Conservation (phyloP, 2,888 invertebrate genomes). For the Heteromurus nitidus region DNA sequence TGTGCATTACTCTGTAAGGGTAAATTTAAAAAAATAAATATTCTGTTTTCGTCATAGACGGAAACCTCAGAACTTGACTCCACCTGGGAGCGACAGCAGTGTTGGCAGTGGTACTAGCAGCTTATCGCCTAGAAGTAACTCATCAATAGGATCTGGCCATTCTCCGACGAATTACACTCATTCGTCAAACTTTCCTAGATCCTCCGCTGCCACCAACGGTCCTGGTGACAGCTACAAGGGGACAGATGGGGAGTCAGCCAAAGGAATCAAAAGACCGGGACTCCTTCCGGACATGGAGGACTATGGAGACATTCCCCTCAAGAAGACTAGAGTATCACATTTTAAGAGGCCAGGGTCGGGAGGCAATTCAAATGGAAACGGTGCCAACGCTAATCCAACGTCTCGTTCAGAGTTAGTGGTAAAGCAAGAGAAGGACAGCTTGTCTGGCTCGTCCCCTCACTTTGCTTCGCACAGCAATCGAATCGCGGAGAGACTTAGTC, state of each 20-base stretch:
- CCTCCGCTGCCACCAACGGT: slow-evolving; percentile 56
- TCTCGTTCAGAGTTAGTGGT: slow-evolving; percentile 40
- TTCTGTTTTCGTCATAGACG: slow-evolving; percentile 78
- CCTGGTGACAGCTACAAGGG: slow-evolving; percentile 58
- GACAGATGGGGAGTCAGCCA: slow-evolving; percentile 53
- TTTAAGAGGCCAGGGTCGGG: slow-evolving; percentile 80
- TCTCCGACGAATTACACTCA: slow-evolving; percentile 78
- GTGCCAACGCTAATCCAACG: slow-evolving; percentile 45
- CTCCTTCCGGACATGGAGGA: slow-evolving; percentile 45
- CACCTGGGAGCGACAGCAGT: slow-evolving; percentile 85
- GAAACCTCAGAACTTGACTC: slow-evolving; percentile 93
- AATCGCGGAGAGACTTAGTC: slow-evolving; percentile 70
- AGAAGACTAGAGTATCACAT: slow-evolving; percentile 91
- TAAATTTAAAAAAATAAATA: background rate
- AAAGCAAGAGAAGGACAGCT: slow-evolving; percentile 52
- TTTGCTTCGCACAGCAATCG: slow-evolving; percentile 66
- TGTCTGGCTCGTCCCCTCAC: slow-evolving; percentile 63
- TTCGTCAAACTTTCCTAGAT: slow-evolving; percentile 76
- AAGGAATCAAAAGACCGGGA: slow-evolving; percentile 78
- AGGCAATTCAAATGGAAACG: slow-evolving; percentile 53
- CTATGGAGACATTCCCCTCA: slow-evolving; percentile 76
- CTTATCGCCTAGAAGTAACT: slow-evolving; percentile 85
- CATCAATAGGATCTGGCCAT: slow-evolving; percentile 81
- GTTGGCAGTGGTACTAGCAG: slow-evolving; percentile 76
- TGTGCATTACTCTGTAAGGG: no score